Evolutionary conservation across 2,797 vertebrate species (phyloP).

Genomic region (Chloroceryle inda): DNA sequence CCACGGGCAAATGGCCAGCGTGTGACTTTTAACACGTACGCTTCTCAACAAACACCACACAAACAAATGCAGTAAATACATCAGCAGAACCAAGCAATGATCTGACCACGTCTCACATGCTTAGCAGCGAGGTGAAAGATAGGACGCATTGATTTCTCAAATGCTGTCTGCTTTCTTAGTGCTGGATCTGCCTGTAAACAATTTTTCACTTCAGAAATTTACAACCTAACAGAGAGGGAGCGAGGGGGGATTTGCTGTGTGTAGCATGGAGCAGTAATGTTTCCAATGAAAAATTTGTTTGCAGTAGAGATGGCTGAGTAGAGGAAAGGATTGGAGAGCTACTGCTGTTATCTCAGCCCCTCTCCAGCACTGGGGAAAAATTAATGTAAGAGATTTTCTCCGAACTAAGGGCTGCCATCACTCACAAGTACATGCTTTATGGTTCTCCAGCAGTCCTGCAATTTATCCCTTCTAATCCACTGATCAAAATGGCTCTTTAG

Average conservation of each 20-base stretch:
- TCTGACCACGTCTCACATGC: neutral
- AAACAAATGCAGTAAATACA: neutral
- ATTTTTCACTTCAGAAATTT: neutral
- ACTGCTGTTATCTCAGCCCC: neutral
- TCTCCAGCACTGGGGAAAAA: neutral
- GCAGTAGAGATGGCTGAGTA: neutral
- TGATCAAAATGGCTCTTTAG: neutral
- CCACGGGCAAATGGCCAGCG: rapidly evolving
- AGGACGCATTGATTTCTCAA: neutral
- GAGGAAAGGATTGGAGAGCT: neutral
- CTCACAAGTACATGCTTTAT: neutral
- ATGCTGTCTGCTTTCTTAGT: neutral
- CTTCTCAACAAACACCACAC: neutral
- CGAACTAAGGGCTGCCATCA: neutral
- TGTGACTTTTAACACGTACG: rapidly evolving
- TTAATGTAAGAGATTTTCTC: neutral
- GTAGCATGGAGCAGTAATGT: neutral
- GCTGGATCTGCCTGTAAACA: neutral
- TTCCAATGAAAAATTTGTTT: neutral
- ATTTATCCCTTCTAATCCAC: neutral
- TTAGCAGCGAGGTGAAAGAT: neutral
- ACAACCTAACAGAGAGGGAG: neutral
- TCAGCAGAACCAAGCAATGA: neutral
- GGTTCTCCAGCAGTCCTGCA: neutral
- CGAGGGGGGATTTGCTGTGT: too few relatives aligned